Evolutionary conservation across 2,797 vertebrate genomes (phyloP), one percentile per base, ranked within the genome.

Genomic region (Balearica regulorum): DNA sequence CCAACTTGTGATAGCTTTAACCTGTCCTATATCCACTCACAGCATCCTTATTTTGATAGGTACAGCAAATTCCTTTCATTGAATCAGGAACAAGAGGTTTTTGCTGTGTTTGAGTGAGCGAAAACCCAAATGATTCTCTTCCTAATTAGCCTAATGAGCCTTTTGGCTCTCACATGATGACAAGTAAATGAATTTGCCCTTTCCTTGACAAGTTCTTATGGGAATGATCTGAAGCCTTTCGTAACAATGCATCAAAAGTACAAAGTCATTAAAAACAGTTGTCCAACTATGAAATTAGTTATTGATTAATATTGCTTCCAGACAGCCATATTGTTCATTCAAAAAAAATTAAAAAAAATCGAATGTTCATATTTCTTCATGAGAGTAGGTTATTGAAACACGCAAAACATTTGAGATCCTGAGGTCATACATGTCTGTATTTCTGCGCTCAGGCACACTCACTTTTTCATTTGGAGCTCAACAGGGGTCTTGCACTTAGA

Each of bases 271-370:
- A 98, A 97, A 98, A 97, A 97, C 87, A 97, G 95, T 97, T 98
- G 97, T 98, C 96, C 97, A 98, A 90, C 97, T 98, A 98, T 98
- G 97, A 98, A 98, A 97, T 98, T 98, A 97, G 94, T 96, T 98
- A 98, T 97, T 97, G 97, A 98, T 97, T 98, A 97, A 98, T 98
- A 98, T 96, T 97, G 86, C 83, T 97, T 94, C 81, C 94, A 96
- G 91, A 96, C 93, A 94, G 96, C 91, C 97, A 96, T 98, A 96
- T 94, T 88, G 60, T 80, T 97, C 94, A 94, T 95, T 96, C 19
- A 88, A 43, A 85, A 93, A 46, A 44, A 55, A 39, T 39, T 37
- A 65, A 72, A 69, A 37, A 58, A 75, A 80, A 33, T 28, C n/a
- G 71, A 33, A 51, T 71, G 70, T 79, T 80, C 64, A 69, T 88